A percentile compares a stretch with the other conserved stretches of the same genome.
phyloP scores from a whole-genome alignment of 2,888 invertebrate species.

The Actias luna region DNA sequence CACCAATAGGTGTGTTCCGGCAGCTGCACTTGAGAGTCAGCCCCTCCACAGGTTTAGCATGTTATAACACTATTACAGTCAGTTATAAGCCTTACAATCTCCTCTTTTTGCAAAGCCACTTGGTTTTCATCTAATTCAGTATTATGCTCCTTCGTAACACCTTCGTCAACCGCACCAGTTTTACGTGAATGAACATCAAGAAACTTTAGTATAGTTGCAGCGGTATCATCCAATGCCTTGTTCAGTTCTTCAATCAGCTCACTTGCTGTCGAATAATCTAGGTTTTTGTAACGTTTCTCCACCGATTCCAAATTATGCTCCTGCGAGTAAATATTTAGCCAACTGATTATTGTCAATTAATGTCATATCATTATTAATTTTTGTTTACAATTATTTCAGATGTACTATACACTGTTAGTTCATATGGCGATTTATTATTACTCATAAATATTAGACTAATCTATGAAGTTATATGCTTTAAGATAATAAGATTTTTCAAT shows the following conservation, averaged over 20 bases:
- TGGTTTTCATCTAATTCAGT: conserved; percentile 62
- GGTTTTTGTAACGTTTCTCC: conserved; percentile 41
- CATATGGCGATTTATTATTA: too few relatives aligned
- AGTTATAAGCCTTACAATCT: conserved; percentile 53
- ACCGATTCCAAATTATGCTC: conserved; percentile 38
- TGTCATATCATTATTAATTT: too few relatives aligned
- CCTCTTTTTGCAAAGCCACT: conserved; percentile 52
- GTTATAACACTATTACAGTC: too few relatives aligned
- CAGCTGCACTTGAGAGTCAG: too few relatives aligned
- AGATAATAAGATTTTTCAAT: too few relatives aligned
- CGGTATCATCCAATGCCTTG: conserved; percentile 42
- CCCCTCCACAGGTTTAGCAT: too few relatives aligned
- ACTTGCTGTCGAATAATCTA: conserved; percentile 33
- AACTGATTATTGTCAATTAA: neutral
- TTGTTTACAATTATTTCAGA: too few relatives aligned
- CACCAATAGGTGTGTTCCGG: too few relatives aligned
- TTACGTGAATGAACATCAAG: conserved; percentile 41
- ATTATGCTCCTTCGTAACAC: conserved; percentile 30
- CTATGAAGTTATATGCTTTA: too few relatives aligned
- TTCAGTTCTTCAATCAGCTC: conserved; percentile 46
- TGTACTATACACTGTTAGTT: too few relatives aligned
- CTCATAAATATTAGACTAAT: too few relatives aligned
- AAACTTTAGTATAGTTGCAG: conserved; percentile 47
- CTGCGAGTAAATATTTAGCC: conserved; percentile 30
- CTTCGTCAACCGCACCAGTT: conserved; percentile 17